Evolutionary conservation across 2,797 vertebrate species (phyloP).

Genomic region (Hoplostethus mediterraneus): DNA sequence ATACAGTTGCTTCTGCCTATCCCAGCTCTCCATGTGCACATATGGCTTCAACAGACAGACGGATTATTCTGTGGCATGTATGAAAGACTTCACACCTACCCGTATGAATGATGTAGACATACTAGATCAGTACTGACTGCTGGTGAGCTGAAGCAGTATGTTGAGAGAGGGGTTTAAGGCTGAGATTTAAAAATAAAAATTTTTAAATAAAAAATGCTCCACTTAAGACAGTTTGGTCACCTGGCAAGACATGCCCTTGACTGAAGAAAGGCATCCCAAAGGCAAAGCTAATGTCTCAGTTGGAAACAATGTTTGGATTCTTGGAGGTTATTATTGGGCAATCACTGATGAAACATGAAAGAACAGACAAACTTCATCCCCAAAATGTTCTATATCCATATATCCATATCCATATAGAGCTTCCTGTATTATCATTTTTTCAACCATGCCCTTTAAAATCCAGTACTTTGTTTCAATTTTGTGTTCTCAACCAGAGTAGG

Average conservation of each 20-base stretch:
- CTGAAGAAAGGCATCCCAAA: background rate
- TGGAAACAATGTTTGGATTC: conserved; percentile 6
- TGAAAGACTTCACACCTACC: conserved; percentile 49
- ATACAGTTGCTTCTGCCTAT: conserved; percentile 31
- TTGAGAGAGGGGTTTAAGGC: conserved; percentile 12
- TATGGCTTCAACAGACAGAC: conserved; percentile 48
- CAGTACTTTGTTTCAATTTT: background rate
- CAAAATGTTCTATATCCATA: background rate
- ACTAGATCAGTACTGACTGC: conserved; percentile 58
- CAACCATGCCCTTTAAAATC: background rate
- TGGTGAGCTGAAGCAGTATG: conserved; percentile 41
- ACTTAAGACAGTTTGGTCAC: background rate
- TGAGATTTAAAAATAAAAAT: too few relatives aligned
- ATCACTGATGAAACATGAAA: background rate
- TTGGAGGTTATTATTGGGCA: background rate
- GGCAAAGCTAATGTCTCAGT: conserved; percentile 2
- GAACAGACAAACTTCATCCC: background rate
- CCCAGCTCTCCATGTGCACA: conserved; percentile 34
- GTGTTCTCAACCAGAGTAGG: too few relatives aligned
- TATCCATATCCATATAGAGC: background rate
- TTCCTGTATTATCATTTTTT: background rate
- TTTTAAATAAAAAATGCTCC: background rate
- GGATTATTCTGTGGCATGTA: conserved; percentile 40
- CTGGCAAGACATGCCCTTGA: background rate
- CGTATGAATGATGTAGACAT: conserved; percentile 30